Percentiles rank a stretch among this genome's conserved stretches.
Evolutionary conservation across 2,888 invertebrate species (phyloP).

Genomic region (Latheticus oryzae): DNA sequence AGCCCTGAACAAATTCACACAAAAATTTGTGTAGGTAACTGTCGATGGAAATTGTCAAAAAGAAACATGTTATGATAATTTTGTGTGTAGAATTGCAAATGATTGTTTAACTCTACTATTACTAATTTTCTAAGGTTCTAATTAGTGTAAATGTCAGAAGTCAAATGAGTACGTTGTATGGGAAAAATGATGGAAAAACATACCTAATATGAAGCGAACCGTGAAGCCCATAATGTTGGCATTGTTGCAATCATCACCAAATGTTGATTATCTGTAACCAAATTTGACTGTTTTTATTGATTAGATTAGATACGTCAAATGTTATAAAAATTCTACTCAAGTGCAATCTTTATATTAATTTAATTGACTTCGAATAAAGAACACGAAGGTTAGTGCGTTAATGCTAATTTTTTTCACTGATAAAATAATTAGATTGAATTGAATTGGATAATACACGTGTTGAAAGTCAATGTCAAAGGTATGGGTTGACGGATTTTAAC

Average conservation of each 20-base stretch:
- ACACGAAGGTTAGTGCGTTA: conserved; percentile 25
- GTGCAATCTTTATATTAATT: conserved; percentile 2
- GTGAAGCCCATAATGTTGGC: conserved; percentile 64
- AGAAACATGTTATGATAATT: too few species aligned
- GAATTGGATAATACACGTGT: too few species aligned
- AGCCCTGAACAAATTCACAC: conserved; percentile 28
- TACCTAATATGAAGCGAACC: conserved; percentile 62
- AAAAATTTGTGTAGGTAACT: too few species aligned
- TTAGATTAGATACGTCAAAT: conserved; percentile 14
- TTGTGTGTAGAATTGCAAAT: conserved; percentile 24
- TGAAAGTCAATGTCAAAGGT: conserved; percentile 10
- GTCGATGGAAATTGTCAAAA: too few species aligned
- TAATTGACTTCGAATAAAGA: conserved; percentile 28
- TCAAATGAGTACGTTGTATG: conserved; percentile 8
- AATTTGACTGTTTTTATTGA: conserved; percentile 23
- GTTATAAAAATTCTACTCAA: conserved; percentile 1
- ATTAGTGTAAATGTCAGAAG: conserved; percentile 19
- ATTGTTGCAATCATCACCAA: conserved; percentile 51
- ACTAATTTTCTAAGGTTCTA: conserved; percentile 7
- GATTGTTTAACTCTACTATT: conserved; percentile 3
- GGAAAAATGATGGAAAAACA: conserved; percentile 42
- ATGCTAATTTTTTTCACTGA: conserved; percentile 32
- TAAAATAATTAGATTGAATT: conserved; percentile 34
- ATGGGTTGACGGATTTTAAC: too few species aligned
- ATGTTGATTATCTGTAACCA: conserved; percentile 57